Percentiles rank a stretch among this genome's conserved stretches.
Evolutionary conservation across 2,113 vertebrate species (phyloP).

Genomic region (Vombatus ursinus): DNA sequence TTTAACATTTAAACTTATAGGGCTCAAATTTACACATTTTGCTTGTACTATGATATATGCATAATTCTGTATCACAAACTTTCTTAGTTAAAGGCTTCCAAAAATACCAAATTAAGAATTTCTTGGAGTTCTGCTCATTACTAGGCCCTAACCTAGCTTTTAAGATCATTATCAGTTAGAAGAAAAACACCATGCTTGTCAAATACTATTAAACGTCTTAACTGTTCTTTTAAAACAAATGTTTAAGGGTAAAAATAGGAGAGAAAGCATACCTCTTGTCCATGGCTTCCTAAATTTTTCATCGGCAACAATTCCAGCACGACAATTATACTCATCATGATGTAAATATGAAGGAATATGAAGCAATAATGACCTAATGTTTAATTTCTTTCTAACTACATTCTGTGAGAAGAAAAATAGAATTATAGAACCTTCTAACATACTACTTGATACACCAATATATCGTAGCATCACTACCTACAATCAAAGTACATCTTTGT

Average conservation of each 20-base stretch:
- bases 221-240: slow-evolving; percentile 51
- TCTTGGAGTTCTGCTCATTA: slow-evolving; percentile 32
- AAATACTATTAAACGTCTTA: slow-evolving; percentile 41
- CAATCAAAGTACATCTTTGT: slow-evolving; percentile 37
- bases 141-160: slow-evolving; percentile 18
- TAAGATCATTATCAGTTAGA: slow-evolving; percentile 15
- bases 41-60: slow-evolving; percentile 16
- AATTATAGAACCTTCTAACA: slow-evolving; percentile 52
- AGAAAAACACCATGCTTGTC: slow-evolving; percentile 41
- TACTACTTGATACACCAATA: slow-evolving; percentile 1
- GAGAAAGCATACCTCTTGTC: slow-evolving; percentile 82
- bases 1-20: slow-evolving; percentile 34
- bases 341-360: slow-evolving; percentile 81
- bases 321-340: slow-evolving; percentile 79
- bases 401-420: slow-evolving; percentile 77
- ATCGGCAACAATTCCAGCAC: slow-evolving; percentile 72
- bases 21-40: slow-evolving; percentile 26
- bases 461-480: slow-evolving; percentile 32
- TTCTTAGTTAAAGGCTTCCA: slow-evolving; percentile 9
- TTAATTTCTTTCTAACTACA: slow-evolving; percentile 79
- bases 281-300: slow-evolving; percentile 84
- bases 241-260: slow-evolving; percentile 56
- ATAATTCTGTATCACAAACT: slow-evolving; percentile 30
- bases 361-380: slow-evolving; percentile 80
- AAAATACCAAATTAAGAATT: slow-evolving; percentile 45